Evolutionary conservation across 2,888 invertebrate genomes (phyloP), one percentile per base, ranked within the genome.

Genomic region (Cosmia trapezina): DNA sequence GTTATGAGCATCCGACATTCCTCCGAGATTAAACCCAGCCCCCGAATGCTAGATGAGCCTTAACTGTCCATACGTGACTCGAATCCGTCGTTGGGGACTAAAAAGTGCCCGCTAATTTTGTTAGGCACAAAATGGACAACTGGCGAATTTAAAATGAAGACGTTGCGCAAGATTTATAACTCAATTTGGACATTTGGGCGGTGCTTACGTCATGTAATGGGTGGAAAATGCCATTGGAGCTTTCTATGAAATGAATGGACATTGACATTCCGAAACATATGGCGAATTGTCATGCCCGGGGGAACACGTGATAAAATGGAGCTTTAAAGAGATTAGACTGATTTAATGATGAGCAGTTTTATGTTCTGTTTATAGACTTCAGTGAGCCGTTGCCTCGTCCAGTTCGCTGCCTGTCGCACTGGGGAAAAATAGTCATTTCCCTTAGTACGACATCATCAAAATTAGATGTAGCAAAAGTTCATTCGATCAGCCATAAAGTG

Each of bases 1-100:
- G 90, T 92, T 92, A 93, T 90, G 90, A 90, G 87, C 91, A 89
- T 91, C 91, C 90, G 83, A 89, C 94, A 94, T 95, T 94, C 93
- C 93, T 86, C 71, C 76, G 85, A 94, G 92, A 95, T 95, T 95
- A 95, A 94, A 95, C 89, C 87, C 84, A 87, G 89, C 89, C 86
- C 87, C 84, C 83, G 86, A 87, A 85, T 74, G 83, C 86, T 86
- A 83, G 88, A 87, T 84, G 88, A 83, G 87, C 84, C 88, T 81
- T 89, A 89, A 91, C 91, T 84, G 89, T 88, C 81, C 81, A 89
- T 88, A 93, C 94, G 94, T 94, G 94, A 91, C 88, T 82, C 51
- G 92, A 93, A 91, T 93, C 57, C 70, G 65, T 78, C 75, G 77
- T 69, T 73, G 70, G 80, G 72, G 82, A 77, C 89, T 90, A 89